phyloP scores from a whole-genome alignment of 2,113 vertebrate genomes.

The Elephas maximus region DNA sequence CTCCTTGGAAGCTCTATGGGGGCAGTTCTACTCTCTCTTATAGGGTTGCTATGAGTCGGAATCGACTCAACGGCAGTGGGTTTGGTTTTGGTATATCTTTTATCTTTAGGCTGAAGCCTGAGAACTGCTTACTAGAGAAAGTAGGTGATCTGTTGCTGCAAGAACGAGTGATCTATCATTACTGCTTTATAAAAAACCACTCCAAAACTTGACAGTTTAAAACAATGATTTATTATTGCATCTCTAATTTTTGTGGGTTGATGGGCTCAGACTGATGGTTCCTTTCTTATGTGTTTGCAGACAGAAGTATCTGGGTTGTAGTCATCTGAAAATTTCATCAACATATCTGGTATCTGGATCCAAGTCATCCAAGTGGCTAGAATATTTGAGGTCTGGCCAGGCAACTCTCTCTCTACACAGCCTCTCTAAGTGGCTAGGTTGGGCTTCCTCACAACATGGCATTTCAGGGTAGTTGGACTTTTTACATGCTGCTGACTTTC shows the following conservation, averaged over 20 bases:
- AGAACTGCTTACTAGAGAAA: conserved; percentile 1
- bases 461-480: neutral
- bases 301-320: neutral
- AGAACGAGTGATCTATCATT: neutral
- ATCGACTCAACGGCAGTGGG: too few species aligned
- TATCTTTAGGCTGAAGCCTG: neutral
- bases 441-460: neutral
- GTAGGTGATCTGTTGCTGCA: neutral
- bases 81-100: neutral
- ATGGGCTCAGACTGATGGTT: neutral
- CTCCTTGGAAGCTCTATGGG: too few species aligned
- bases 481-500: neutral
- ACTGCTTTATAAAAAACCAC: neutral
- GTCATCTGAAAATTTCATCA: neutral
- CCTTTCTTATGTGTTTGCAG: neutral
- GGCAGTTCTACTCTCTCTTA: too few species aligned
- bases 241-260: neutral
- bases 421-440: neutral
- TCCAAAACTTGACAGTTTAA: neutral
- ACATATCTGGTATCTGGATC: neutral
- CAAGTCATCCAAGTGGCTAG: neutral
- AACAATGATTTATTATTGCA: neutral
- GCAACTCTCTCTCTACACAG: neutral
- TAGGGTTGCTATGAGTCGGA: too few species aligned
- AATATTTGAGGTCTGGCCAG: neutral